Percentiles rank a stretch among this genome's conserved stretches.
Evolutionary conservation across 2,797 vertebrate genomes (phyloP).

Genomic region (Caiman crocodilus): DNA sequence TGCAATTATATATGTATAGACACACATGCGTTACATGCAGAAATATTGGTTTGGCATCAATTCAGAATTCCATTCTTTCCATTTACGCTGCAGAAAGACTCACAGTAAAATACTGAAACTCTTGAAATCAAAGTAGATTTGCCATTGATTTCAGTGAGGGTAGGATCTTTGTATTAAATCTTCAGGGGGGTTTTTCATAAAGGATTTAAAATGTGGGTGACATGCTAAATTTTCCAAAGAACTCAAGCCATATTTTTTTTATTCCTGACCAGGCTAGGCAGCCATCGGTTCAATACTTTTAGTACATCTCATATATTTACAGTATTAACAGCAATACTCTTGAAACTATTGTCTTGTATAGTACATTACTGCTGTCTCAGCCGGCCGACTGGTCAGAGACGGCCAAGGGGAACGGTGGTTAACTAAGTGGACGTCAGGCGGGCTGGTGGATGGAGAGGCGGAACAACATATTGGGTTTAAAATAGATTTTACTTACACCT

Average conservation of each 20-base stretch:
- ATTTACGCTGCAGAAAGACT: neutral
- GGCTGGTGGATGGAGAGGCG: too few species aligned
- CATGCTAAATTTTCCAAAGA: neutral
- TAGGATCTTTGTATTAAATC: neutral
- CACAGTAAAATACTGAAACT: neutral
- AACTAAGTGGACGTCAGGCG: too few species aligned
- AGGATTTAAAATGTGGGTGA: neutral
- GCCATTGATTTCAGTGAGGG: neutral
- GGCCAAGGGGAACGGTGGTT: too few species aligned
- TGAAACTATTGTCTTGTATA: neutral
- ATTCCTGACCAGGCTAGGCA: neutral
- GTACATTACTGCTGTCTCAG: too few species aligned
- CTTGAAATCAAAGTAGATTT: neutral
- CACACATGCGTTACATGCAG: neutral
- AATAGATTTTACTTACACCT: too few species aligned
- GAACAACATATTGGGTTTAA: too few species aligned
- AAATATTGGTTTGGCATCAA: neutral
- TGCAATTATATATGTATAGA: neutral
- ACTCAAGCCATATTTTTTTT: neutral
- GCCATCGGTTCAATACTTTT: accelerated
- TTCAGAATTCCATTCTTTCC: neutral
- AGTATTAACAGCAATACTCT: neutral
- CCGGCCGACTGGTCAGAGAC: too few species aligned
- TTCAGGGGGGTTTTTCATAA: neutral
- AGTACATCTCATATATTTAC: neutral